Conservation (phyloP, 2,888 invertebrate species). For the Tenodera sinensis region DNA sequence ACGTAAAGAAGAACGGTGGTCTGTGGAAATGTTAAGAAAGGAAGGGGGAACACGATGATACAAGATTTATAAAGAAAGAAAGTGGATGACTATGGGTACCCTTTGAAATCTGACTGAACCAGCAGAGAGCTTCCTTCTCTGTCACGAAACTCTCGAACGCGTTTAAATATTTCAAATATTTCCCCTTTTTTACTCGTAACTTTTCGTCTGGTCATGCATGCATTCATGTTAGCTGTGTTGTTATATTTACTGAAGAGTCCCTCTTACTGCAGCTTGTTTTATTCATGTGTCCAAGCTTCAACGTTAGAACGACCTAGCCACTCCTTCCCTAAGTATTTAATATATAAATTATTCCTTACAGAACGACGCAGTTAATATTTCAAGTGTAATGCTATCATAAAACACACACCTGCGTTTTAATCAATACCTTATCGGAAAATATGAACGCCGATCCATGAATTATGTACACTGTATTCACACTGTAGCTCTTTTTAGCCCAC, state of each 20-base stretch:
- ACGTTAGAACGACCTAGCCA: not conserved
- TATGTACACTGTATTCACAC: not conserved
- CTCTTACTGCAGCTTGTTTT: not conserved
- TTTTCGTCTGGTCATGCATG: slow-evolving; percentile 24
- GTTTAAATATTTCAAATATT: slow-evolving; percentile 24
- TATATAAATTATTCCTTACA: slow-evolving; percentile 6
- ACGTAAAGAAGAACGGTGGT: not conserved
- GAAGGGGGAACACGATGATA: not conserved
- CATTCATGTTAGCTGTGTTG: slow-evolving; percentile 20
- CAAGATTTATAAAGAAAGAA: slow-evolving; percentile 19
- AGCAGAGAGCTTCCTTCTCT: not conserved
- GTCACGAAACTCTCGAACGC: slow-evolving; percentile 25
- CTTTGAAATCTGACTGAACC: slow-evolving; percentile 24
- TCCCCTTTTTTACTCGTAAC: slow-evolving; percentile 18
- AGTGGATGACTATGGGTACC: slow-evolving; percentile 18
- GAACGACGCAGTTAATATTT: slow-evolving; percentile 9
- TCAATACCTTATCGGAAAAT: not conserved
- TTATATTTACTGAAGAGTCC: slow-evolving; percentile 1
- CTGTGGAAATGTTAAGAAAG: slow-evolving; percentile 10
- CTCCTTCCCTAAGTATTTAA: not conserved
- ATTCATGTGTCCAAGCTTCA: slow-evolving; percentile 2
- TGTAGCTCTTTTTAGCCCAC: not conserved
- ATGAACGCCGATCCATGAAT: not conserved
- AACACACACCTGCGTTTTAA: not conserved
- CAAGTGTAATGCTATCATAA: not conserved